Conservation (phyloP, 2,888 invertebrate genomes). For the Strigamia crassipes region DNA sequence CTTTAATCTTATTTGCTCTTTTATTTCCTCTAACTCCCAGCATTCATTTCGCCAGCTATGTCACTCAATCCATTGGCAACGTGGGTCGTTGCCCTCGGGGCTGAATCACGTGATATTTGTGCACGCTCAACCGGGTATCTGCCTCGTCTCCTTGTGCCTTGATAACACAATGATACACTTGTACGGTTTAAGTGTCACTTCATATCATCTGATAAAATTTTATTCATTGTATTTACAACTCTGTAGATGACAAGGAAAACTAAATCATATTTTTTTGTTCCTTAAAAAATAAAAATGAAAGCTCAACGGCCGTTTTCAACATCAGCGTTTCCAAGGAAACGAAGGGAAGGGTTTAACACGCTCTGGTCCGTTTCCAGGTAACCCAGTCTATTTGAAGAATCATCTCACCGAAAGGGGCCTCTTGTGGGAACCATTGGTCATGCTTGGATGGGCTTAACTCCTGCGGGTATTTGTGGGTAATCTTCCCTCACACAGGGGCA, state of each 20-base stretch:
- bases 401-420: conserved; percentile 27
- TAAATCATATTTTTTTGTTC: not conserved
- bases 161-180: conserved; percentile 42
- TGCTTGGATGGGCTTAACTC: not conserved
- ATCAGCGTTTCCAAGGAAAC: not conserved
- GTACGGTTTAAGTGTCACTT: not conserved
- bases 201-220: not conserved
- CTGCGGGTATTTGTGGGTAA: conserved; percentile 38
- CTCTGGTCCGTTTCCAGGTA: conserved; percentile 1
- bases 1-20: conserved; percentile 29
- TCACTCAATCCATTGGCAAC: conserved; percentile 40
- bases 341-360: not conserved
- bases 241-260: not conserved
- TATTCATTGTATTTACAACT: not conserved
- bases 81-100: conserved; percentile 20
- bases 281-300: not conserved
- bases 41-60: conserved; percentile 13
- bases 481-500: conserved; percentile 4
- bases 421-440: conserved; percentile 26
- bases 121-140: conserved; percentile 33
- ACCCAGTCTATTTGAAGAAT: conserved; percentile 33
- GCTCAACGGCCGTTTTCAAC: not conserved
- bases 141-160: conserved; percentile 34
- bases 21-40: conserved; percentile 35
- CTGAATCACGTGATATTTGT: conserved; percentile 37